phyloP scores from a whole-genome alignment of 2,113 vertebrate species.

The Clarias macrocephalus region DNA sequence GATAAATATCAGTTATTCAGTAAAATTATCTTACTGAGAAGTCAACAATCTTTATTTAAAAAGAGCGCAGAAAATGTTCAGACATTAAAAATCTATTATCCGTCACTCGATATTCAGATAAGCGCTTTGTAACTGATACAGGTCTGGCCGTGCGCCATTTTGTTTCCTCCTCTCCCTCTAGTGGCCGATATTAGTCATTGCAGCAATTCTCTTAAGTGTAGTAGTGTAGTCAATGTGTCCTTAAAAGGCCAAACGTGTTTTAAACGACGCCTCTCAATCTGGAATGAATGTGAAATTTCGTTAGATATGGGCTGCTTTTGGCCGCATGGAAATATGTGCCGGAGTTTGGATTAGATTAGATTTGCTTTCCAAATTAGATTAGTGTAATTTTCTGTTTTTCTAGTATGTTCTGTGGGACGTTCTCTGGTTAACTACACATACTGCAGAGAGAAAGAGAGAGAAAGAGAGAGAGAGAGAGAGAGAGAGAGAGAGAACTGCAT shows the following conservation, averaged over 20 bases:
- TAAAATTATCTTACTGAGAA: background rate
- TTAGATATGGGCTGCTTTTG: background rate
- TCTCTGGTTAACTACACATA: background rate
- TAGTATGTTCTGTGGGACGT: background rate
- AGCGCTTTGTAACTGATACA: background rate
- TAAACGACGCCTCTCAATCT: background rate
- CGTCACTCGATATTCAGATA: background rate
- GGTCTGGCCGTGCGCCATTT: background rate
- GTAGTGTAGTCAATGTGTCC: background rate
- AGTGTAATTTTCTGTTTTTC: background rate
- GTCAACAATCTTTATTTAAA: background rate
- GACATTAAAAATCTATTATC: background rate
- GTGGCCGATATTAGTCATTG: background rate
- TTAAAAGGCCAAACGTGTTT: slow-evolving; percentile 21
- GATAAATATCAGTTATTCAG: background rate
- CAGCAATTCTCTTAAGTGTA: background rate
- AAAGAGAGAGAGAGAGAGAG: too few relatives aligned
- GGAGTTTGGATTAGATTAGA: background rate
- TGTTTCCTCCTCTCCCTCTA: background rate
- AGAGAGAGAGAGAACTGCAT: too few relatives aligned
- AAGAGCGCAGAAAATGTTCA: background rate
- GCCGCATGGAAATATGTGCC: background rate
- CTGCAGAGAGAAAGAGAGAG: background rate
- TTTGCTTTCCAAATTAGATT: background rate
- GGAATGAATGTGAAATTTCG: background rate